Evolutionary conservation across 2,888 invertebrate species (phyloP).

Genomic region (Pachycephus smyrnensis): DNA sequence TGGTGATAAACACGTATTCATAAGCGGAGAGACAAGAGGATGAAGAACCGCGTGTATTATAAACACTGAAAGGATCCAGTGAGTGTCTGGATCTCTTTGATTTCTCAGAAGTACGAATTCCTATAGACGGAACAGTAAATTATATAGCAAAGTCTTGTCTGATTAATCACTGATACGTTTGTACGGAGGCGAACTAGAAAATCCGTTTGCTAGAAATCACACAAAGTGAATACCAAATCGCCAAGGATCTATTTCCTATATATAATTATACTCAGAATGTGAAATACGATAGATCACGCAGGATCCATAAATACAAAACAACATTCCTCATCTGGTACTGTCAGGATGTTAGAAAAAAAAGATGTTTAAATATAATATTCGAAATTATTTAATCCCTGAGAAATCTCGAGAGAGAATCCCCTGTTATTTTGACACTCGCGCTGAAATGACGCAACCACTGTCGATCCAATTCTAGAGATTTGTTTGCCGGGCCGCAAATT

Average conservation of each 20-base stretch:
- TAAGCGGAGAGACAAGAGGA: neutral
- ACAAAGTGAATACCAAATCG: neutral
- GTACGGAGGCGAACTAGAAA: neutral
- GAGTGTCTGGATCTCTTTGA: neutral
- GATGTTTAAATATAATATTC: neutral
- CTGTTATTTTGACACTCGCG: neutral
- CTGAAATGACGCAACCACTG: neutral
- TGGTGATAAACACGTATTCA: neutral
- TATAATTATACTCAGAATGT: neutral
- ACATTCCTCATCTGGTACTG: neutral
- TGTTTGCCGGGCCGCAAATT: neutral
- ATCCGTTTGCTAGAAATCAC: neutral
- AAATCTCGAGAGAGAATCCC: neutral
- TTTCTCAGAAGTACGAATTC: neutral
- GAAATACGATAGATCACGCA: neutral
- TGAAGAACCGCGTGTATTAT: neutral
- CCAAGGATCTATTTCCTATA: neutral
- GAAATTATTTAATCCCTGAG: neutral
- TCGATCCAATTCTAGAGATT: slow-evolving; percentile 5
- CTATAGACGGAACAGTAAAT: neutral
- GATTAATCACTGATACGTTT: neutral
- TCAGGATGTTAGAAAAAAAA: neutral
- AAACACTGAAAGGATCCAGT: neutral
- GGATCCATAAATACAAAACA: neutral
- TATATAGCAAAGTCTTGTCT: neutral